Base-by-base conservation (phyloP, 2,113 vertebrate genomes). In the Spilogale gracilis region DNA sequence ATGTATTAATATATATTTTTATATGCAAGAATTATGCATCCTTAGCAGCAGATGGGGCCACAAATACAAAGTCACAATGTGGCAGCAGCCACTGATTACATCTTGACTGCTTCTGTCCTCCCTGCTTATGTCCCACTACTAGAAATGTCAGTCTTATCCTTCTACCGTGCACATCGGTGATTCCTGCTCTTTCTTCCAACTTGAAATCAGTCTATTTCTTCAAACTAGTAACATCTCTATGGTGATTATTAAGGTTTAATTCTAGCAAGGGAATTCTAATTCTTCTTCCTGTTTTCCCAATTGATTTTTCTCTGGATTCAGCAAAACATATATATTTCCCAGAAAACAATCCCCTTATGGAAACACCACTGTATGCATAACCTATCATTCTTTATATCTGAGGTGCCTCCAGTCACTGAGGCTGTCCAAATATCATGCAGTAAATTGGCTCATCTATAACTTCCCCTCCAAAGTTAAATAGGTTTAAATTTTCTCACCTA, bases 1-100 rank as follows among this genome's bases (percentile, higher is more conserved):
- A 56, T 43, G 10, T 80, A 87, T 89, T 92, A 69, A 38, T 91
- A 89, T 38, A 93, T 78, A 93, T 86, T 97, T 97, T 92, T 84
- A 43, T 60, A 96, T 93, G 69, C 32, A 73, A 95, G 54, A 95
- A 82, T 82, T 30, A 81, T 76, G 27, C 52, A 89, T 21, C 8
- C 32, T 79, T 61, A 61, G 6, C 12, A 94, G 43, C 32, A 95
- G 83, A 43, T 23, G 9, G 30, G 67, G 9, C n/a, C 69, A 74
- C 25, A 74, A 54, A 71, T 1, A 71, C 23, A n/a, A 45, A 85
- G 60, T 74, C 73, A 67, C 3, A 63, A 63, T 16, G 4, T 43
- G 25, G 56, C 25, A 38, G 65, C 6, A 91, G 52, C 1, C 13
- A 9, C 21, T 58, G 52, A 69, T 67, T 25, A 90, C 38, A 60